phyloP scores from a whole-genome alignment of 2,888 invertebrate species.

The Zaprionus bogoriensis region DNA sequence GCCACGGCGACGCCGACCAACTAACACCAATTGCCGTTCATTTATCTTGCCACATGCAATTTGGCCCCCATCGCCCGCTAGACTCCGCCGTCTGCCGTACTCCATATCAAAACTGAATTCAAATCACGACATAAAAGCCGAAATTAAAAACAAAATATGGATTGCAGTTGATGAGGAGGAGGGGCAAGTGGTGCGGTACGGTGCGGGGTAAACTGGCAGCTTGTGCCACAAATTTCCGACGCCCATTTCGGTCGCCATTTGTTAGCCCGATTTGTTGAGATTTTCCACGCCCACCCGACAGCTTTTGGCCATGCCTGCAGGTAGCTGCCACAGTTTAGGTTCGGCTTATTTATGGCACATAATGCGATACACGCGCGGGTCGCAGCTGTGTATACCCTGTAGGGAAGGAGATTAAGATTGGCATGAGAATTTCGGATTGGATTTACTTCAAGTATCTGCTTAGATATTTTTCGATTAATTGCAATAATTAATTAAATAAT shows the following conservation, averaged over 20 bases:
- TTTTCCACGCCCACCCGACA: constrained; percentile 44
- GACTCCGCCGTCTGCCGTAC: constrained; percentile 46
- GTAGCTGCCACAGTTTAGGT: constrained; percentile 50
- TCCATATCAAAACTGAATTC: constrained; percentile 62
- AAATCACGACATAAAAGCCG: constrained; percentile 20
- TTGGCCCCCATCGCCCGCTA: constrained; percentile 64
- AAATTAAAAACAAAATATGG: not conserved
- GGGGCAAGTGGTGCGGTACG: too few species aligned
- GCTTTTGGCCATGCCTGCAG: constrained; percentile 31
- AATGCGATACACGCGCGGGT: not conserved
- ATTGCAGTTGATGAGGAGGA: too few species aligned
- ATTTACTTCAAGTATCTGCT: too few species aligned
- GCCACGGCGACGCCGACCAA: constrained; percentile 60
- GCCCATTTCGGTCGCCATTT: constrained; percentile 60
- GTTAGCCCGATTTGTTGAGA: constrained; percentile 50
- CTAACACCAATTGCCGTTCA: constrained; percentile 71
- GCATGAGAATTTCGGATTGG: too few species aligned
- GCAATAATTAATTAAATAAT: too few species aligned
- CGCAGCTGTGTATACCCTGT: constrained; percentile 23
- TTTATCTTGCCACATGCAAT: constrained; percentile 72
- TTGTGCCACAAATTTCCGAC: constrained; percentile 51
- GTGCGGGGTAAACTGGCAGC: not conserved
- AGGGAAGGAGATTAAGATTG: not conserved
- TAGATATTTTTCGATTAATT: too few species aligned
- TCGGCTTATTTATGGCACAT: constrained; percentile 50